Evolutionary conservation across 2,797 vertebrate genomes (phyloP), one percentile per base, ranked within the genome.

Genomic region (Sebastes cheni): DNA sequence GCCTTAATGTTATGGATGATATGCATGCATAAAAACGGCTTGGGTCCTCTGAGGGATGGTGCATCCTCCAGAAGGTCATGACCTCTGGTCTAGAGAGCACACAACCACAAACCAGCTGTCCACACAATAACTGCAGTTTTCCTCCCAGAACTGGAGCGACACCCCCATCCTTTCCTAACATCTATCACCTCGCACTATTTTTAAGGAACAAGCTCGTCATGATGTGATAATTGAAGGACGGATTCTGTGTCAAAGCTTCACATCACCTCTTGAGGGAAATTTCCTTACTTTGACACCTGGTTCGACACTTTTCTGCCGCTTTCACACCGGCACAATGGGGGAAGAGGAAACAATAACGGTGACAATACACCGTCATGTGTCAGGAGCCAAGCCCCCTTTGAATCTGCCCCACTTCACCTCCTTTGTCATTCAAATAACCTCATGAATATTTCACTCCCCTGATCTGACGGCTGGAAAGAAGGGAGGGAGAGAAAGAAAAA

Each of bases 381-480:
- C 91, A 84, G 66, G 75, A 86, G 85, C 72, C 83, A 3, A 70
- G 67, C 83, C 72, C 71, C 58, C 67, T 85, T 83, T 82, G 86
- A 86, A 87, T 80, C 72, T 88, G 83, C 68, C 77, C 84, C 87
- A 82, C 88, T 90, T 88, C 82, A 77, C 68, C 82, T 80, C 83
- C 85, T 92, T 94, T 93, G 92, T 94, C 94, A 93, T 95, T 93
- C 90, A 93, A 87, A 95, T 94, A 81, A 85, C 87, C 88, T 93
- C 83, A 92, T 96, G 92, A 95, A 95, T 96, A 94, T 94, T 95
- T 95, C 82, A 94, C 68, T 59, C n/a, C 52, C 72, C 36, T 55
- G 42, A 88, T 89, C 79, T 89, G 84, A 81, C 18, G 29, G 77
- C 77, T 54, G 39, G 76, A 50, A 50, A 56, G 66, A 68, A 32